Conservation (phyloP, 2,797 vertebrate genomes). For the Vireo griseus region DNA sequence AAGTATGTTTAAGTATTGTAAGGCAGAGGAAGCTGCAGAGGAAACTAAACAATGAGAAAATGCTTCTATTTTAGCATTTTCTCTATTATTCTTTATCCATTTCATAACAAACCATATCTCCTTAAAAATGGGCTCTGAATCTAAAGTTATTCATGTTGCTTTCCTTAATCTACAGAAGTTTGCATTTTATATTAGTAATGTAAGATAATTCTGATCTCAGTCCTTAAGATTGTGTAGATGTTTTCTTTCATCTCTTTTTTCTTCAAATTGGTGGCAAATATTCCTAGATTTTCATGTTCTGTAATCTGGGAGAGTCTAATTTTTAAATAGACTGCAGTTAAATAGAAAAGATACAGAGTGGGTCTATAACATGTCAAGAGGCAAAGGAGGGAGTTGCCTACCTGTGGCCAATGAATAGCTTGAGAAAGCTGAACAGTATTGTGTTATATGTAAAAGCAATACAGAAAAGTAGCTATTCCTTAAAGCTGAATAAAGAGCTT, state of each 20-base stretch:
- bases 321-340: not conserved
- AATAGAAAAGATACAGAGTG: not conserved
- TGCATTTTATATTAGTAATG: not conserved
- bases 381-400: not conserved
- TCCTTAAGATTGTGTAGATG: not conserved
- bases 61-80: not conserved
- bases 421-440: not conserved
- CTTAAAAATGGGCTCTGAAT: not conserved
- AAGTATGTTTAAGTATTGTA: not conserved
- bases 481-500: not conserved
- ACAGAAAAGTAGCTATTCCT: not conserved
- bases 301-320: not conserved
- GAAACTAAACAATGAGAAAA: not conserved
- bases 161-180: not conserved
- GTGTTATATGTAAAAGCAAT: slow-evolving; percentile 7
- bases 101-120: not conserved
- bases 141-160: not conserved
- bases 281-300: not conserved
- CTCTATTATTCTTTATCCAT: not conserved
- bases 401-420: not conserved
- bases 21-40: not conserved
- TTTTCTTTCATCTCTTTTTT: not conserved
- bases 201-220: not conserved
- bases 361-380: not conserved
- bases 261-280: not conserved